Evolutionary conservation across 2,888 invertebrate genomes (phyloP), one percentile per base, ranked within the genome.

Genomic region (Tuberolachnus salignus): DNA sequence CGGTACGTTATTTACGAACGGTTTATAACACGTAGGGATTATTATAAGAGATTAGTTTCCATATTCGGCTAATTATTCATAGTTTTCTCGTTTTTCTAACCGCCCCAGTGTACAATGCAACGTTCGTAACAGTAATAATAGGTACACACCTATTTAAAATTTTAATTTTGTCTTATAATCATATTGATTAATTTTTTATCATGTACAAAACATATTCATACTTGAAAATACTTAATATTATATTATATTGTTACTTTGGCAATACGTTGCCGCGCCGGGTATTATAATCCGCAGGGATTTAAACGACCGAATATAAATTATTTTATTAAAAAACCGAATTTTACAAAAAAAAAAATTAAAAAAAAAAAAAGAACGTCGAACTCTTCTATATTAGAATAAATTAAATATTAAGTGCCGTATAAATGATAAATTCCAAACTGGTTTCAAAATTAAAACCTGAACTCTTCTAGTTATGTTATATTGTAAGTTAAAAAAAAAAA

Each of bases 351-450:
- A 55, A 55, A 55, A 16, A n/a, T n/a, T n/a, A 55, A 55, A 11
- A 55, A 55, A 55, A 16, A n/a, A n/a, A n/a, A n/a, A n/a, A n/a
- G n/a, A n/a, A n/a, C n/a, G 34, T 53, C 13, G 19, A 53, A 42
- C 14, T n/a, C n/a, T n/a, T n/a, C n/a, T 57, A 26, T 63, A 21
- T 21, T 34, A 1, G 34, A 73, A 61, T 63, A 21, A 49, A 61
- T 61, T 34, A 61, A 72, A 46, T 34, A 49, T 46, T 59, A 26
- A 72, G 26, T 46, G 26, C 34, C 1, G 46, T 26, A 26, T 44
- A 26, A 59, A 71, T 61, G 49, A 61, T 72, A 51, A 34, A 61
- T 72, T 72, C 9, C 59, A 61, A 73, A 73, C 72, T 14, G 72
- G 72, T 72, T 73, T 73, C 10, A 10, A 63, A 51, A 73, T 73